Conservation (phyloP, 2,113 vertebrate genomes). For the Beaufortia kweichowensis region DNA sequence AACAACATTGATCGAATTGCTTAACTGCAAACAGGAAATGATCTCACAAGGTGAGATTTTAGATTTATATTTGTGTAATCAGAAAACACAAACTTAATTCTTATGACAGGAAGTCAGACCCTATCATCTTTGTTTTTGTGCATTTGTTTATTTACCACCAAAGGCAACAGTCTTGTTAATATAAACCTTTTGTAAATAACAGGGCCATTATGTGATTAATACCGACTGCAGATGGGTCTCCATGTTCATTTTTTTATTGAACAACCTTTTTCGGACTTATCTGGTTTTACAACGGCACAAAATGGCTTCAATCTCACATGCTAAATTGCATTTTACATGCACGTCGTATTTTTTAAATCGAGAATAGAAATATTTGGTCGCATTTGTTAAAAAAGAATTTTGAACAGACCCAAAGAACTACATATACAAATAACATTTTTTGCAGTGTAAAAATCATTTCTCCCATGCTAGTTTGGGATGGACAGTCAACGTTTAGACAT, state of each 20-base stretch:
- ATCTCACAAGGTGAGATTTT: slow-evolving; percentile 8
- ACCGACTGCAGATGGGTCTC: slow-evolving; percentile 7
- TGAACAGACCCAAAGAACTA: too few species aligned
- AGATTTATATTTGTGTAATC: slow-evolving; percentile 10
- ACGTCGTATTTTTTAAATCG: neutral
- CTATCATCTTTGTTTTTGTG: neutral
- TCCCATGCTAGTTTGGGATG: too few species aligned
- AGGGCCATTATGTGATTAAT: slow-evolving; percentile 31
- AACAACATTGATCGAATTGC: too few species aligned
- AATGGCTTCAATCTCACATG: slow-evolving; percentile 6
- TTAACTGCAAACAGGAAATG: neutral
- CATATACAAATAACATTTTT: too few species aligned
- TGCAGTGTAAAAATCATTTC: too few species aligned
- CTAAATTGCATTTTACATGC: neutral
- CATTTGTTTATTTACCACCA: neutral
- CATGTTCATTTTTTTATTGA: slow-evolving; percentile 13
- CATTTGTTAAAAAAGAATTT: neutral
- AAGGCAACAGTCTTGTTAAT: slow-evolving; percentile 15
- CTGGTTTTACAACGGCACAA: slow-evolving; percentile 14
- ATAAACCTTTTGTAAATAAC: slow-evolving; percentile 8
- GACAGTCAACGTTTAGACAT: too few species aligned
- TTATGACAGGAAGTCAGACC: neutral
- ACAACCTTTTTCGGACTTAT: slow-evolving; percentile 17
- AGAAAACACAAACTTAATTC: slow-evolving; percentile 10
- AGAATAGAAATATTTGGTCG: neutral